Percentiles rank a stretch among this genome's conserved stretches.
Conservation (phyloP, 2,888 invertebrate genomes). For the Glaucopsyche alexis region DNA sequence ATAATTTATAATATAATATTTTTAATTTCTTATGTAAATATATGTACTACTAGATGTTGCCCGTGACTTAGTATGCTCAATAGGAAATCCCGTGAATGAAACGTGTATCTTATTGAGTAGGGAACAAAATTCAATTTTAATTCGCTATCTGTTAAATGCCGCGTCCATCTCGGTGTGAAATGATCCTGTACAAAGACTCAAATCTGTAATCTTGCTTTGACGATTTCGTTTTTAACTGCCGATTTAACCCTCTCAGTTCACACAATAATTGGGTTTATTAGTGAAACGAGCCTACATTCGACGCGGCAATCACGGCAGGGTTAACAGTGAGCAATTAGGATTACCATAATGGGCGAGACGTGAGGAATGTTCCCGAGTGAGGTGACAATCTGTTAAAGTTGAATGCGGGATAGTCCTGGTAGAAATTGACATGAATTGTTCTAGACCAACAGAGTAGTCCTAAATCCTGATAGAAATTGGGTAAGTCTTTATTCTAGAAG, state of each 20-base stretch:
- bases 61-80: too few species aligned
- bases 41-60: too few species aligned
- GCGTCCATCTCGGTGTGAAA: too few species aligned
- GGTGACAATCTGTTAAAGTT: not conserved
- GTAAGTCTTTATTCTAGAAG: not conserved
- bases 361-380: slow-evolving; percentile 9
- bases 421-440: not conserved
- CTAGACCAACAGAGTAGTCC: not conserved
- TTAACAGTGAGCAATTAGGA: slow-evolving; percentile 9
- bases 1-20: too few species aligned
- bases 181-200: too few species aligned
- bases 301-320: slow-evolving; percentile 13
- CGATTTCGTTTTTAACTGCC: not conserved
- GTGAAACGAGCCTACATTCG: not conserved
- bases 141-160: too few species aligned
- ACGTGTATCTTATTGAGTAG: too few species aligned
- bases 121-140: too few species aligned
- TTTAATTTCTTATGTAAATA: too few species aligned
- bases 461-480: not conserved
- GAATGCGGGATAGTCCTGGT: not conserved
- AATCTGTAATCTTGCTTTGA: not conserved
- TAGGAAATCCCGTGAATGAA: too few species aligned
- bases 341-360: slow-evolving; percentile 20
- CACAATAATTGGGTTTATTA: not conserved
- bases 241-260: not conserved